These are phyloP conservation scores for Tetrao urogallus DNA, from an alignment of 2,113 vertebrate genomes.

Conservation along the genomic window DNA sequence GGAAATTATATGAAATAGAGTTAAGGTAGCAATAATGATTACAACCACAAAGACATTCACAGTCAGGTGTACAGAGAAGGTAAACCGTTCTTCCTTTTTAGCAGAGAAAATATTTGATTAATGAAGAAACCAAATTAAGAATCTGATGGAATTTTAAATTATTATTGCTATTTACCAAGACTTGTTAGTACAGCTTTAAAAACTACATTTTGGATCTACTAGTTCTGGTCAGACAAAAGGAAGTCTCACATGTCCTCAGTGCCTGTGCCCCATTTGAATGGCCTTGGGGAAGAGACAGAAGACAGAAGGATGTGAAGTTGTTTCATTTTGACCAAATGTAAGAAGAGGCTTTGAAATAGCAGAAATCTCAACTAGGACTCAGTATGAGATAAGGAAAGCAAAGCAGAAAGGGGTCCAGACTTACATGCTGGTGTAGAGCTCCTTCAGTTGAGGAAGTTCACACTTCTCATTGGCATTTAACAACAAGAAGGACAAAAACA, in stretches of 20 bases:
- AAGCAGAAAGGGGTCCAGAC: neutral
- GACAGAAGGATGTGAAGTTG: neutral
- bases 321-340: neutral
- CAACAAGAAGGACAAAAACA: neutral
- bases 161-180: neutral
- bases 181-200: neutral
- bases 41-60: neutral
- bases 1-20: neutral
- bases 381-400: neutral
- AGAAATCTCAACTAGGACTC: neutral
- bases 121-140: neutral
- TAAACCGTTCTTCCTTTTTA: neutral
- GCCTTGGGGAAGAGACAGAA: neutral
- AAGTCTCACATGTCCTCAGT: neutral
- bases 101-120: neutral
- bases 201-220: neutral
- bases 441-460: neutral
- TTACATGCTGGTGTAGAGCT: neutral
- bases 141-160: neutral
- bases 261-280: neutral
- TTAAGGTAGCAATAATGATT: neutral
- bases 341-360: neutral
- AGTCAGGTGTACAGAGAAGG: neutral
- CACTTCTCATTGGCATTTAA: neutral
- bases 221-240: neutral